These are phyloP conservation scores for Oscheius sp. DNA, from an alignment of 2,888 invertebrate species.

Conservation along the genomic window DNA sequence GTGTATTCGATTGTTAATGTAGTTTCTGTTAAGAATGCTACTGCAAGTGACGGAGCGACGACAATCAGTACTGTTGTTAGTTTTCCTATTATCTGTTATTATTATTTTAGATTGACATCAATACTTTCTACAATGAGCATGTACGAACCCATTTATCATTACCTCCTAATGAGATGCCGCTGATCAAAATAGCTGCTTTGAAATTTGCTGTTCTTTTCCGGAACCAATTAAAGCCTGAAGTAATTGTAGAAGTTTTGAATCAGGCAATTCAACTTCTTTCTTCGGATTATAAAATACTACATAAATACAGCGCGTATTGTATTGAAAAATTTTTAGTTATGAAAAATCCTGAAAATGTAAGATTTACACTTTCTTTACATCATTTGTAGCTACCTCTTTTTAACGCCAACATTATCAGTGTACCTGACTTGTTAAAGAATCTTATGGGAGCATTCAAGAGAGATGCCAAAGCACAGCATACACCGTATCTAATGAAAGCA, in stretches of 20 bases:
- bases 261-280: conserved; percentile 37
- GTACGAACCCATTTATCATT: conserved; percentile 86
- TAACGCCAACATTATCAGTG: conserved; percentile 77
- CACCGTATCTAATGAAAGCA: conserved; percentile 97
- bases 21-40: too few relatives aligned
- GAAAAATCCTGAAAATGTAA: not conserved
- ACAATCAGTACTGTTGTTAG: too few relatives aligned
- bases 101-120: conserved; percentile 79
- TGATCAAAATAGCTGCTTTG: conserved; percentile 93
- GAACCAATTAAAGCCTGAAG: conserved; percentile 83
- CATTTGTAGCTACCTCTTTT: conserved; percentile 70
- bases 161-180: conserved; percentile 57
- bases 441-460: conserved; percentile 81
- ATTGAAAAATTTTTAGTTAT: conserved; percentile 85
- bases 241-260: conserved; percentile 79
- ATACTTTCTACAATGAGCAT: conserved; percentile 86
- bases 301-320: conserved; percentile 91
- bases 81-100: not conserved
- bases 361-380: not conserved
- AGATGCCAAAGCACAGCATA: conserved; percentile 81
- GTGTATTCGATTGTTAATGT: conserved; percentile 95
- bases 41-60: not conserved
- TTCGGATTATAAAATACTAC: conserved; percentile 69
- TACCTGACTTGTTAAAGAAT: conserved; percentile 80
- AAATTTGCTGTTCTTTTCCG: conserved; percentile 94